phyloP scores from a whole-genome alignment of 2,113 vertebrate genomes.

The Stigmatopora nigra region DNA sequence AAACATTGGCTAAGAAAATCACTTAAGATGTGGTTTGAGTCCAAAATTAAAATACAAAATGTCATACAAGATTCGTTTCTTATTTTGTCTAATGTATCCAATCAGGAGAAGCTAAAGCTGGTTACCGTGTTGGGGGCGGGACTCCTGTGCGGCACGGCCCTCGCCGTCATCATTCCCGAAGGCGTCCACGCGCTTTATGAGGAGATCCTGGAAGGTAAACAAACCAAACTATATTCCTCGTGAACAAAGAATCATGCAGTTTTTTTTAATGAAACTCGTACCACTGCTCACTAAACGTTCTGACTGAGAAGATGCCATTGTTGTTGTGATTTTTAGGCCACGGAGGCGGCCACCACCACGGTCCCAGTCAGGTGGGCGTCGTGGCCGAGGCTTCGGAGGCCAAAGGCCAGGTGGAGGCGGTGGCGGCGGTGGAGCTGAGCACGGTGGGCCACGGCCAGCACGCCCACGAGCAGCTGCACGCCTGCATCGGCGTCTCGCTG shows the following conservation, averaged over 20 bases:
- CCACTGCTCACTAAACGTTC: too few relatives aligned
- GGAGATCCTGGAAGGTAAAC: constrained; percentile 87
- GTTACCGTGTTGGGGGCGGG: constrained; percentile 95
- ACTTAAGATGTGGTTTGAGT: too few relatives aligned
- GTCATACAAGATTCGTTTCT: too few relatives aligned
- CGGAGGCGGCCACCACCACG: constrained; percentile 79
- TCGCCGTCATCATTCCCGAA: constrained; percentile 96
- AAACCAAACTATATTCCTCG: not conserved
- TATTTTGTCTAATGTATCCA: not conserved
- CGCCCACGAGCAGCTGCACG: constrained; percentile 79
- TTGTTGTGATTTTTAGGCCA: not conserved
- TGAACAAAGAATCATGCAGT: not conserved
- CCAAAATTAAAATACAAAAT: too few relatives aligned
- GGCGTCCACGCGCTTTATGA: constrained; percentile 97
- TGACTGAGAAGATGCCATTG: too few relatives aligned
- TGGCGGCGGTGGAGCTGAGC: constrained; percentile 20
- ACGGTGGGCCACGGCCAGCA: constrained; percentile 33
- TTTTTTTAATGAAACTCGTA: too few relatives aligned
- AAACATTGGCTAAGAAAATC: too few relatives aligned
- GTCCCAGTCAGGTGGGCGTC: constrained; percentile 68
- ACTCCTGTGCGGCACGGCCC: constrained; percentile 91
- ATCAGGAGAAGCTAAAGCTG: constrained; percentile 87
- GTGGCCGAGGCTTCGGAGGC: constrained; percentile 67
- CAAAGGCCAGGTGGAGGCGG: constrained; percentile 45
- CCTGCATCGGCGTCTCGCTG: constrained; percentile 91